Evolutionary conservation across 1,140 invertebrate genomes (phyloP), one percentile per base, ranked within the genome.

Genomic region (Leptopilina clavipes): DNA sequence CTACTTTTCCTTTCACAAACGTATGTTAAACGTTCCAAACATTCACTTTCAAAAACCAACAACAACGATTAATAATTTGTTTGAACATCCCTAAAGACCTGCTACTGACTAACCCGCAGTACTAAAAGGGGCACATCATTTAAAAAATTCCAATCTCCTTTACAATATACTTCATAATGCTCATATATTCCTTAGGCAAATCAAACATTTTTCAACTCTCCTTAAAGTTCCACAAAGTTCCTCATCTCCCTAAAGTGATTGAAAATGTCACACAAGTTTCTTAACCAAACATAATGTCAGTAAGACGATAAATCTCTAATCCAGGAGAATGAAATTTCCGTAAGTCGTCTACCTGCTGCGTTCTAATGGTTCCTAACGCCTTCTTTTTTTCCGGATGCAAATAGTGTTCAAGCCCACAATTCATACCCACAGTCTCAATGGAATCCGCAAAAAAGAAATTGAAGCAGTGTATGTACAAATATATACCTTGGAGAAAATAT

Each of bases 231-330:
- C n/a, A n/a, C n/a, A 37, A 65, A 22, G 7, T 65, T 37, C 59
- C 25, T 65, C 59, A 65, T 65, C 12, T 25, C 11, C 59, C 25
- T 7, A 65, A 19, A n/a, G 59, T 31, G 12, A 31, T n/a, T 22
- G 19, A 65, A 65, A 31, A 31, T 31, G 22, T 11, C 25, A 37
- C 19, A 25, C 12, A 12, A 65, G 22, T 65, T 65, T 25, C 11
- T 65, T 65, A 65, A n/a, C n/a, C 22, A 7, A 11, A 65, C 11
- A 37, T 65, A 65, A 65, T 65, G 59, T 65, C 59, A 65, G 8
- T 65, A 65, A 65, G 59, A 65, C 59, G 59, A 65, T 65, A 31
- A 65, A 65, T 65, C 59, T 65, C 25, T 65, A 65, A 65, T 65
- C 59, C 59, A 65, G 9, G 22, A 65, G 59, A 25, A 65, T 65